phyloP scores from a whole-genome alignment of 1,140 invertebrate genomes.

The Pseudachorutes palmiensis region DNA sequence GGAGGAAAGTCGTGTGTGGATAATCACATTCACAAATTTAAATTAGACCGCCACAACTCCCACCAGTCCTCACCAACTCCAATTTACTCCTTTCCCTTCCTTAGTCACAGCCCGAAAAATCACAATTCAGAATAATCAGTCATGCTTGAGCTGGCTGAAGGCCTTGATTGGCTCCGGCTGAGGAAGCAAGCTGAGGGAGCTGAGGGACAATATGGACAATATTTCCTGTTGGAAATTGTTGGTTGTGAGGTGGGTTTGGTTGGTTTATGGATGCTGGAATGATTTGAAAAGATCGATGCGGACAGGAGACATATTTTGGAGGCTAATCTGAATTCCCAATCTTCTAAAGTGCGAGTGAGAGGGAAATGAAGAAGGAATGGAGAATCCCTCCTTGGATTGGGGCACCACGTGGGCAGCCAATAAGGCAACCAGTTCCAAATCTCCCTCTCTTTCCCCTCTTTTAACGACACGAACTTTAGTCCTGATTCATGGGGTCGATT shows the following conservation, averaged over 20 bases:
- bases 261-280: background rate
- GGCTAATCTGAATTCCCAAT: background rate
- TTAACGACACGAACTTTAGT: background rate
- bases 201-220: too few species aligned
- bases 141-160: too few species aligned
- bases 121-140: too few species aligned
- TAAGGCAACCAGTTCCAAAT: too few species aligned
- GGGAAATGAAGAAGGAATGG: background rate
- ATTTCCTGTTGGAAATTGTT: too few species aligned
- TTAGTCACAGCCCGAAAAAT: too few species aligned
- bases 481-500: constrained; percentile 9
- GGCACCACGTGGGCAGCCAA: too few species aligned
- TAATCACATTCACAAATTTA: background rate
- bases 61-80: too few species aligned
- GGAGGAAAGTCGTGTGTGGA: background rate
- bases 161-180: too few species aligned
- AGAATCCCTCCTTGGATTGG: background rate
- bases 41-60: background rate
- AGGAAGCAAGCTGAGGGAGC: too few species aligned
- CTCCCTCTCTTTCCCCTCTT: background rate
- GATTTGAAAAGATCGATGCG: background rate
- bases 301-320: background rate
- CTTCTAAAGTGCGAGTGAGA: background rate
- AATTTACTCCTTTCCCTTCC: background rate
- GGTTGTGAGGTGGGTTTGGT: too few species aligned